These are phyloP conservation scores for Drosophila quadrilineata DNA, from an alignment of 1,140 invertebrate genomes.

Conservation along the genomic window DNA sequence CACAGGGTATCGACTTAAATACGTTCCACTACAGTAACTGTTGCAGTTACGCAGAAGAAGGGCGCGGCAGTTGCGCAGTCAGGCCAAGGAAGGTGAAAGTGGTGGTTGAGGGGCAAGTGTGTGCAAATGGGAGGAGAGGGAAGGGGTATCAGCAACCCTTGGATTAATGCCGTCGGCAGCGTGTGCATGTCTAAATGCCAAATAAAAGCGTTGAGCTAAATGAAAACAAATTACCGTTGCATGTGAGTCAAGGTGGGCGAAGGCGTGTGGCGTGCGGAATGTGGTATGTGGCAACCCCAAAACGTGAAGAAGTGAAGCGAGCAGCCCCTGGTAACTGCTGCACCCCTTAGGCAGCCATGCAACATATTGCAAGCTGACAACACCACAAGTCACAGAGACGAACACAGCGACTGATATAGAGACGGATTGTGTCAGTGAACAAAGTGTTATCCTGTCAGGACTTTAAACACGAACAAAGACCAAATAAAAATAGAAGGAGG, in stretches of 20 bases:
- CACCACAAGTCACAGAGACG: conserved; percentile 7
- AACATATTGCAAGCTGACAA: conserved; percentile 52
- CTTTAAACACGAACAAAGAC: conserved; percentile 16
- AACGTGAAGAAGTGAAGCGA: not conserved
- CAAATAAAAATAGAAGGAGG: conserved; percentile 9
- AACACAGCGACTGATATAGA: not conserved
- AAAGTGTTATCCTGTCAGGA: too few species aligned
- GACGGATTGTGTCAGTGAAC: not conserved
- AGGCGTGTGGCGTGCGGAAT: not conserved
- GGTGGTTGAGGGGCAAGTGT: conserved; percentile 23
- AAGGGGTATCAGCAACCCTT: conserved; percentile 44
- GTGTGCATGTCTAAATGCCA: conserved; percentile 77
- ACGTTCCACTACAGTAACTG: too few species aligned
- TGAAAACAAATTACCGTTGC: conserved; percentile 80
- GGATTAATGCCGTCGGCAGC: conserved; percentile 28
- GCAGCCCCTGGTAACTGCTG: not conserved
- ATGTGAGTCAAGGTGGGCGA: conserved; percentile 48
- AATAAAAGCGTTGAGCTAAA: conserved; percentile 79
- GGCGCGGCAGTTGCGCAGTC: too few species aligned
- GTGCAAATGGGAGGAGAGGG: not conserved
- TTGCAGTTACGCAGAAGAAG: not conserved
- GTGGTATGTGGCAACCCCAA: not conserved
- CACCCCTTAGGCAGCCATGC: conserved; percentile 7
- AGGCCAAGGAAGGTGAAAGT: too few species aligned
- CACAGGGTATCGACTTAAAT: too few species aligned